These are phyloP conservation scores for Ochropacha duplaris DNA, from an alignment of 2,888 invertebrate genomes.

Conservation along the genomic window DNA sequence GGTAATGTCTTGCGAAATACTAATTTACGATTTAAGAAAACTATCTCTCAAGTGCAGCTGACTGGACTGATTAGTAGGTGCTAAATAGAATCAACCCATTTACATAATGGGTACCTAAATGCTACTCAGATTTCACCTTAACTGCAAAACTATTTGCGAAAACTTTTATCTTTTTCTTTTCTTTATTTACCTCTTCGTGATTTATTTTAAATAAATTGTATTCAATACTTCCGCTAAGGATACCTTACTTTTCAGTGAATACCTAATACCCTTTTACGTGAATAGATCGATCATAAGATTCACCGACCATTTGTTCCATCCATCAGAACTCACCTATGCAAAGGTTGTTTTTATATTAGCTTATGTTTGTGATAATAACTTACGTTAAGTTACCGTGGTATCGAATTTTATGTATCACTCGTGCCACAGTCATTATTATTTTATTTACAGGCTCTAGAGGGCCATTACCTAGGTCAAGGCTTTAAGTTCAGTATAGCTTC, in stretches of 20 bases:
- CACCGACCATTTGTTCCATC: constrained; percentile 23
- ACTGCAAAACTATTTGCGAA: too few species aligned
- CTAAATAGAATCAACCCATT: too few species aligned
- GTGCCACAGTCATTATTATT: not conserved
- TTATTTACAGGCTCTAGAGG: not conserved
- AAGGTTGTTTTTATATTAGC: constrained; percentile 8
- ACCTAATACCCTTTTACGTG: constrained; percentile 30
- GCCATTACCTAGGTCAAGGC: not conserved
- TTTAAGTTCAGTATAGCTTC: not conserved
- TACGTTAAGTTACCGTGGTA: not conserved
- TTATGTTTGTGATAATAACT: constrained; percentile 7
- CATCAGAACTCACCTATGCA: constrained; percentile 11
- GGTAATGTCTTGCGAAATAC: too few species aligned
- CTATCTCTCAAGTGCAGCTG: too few species aligned
- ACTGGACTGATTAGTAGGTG: too few species aligned
- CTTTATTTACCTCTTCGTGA: not conserved
- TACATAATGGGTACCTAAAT: too few species aligned
- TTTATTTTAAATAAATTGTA: not conserved
- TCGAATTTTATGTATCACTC: not conserved
- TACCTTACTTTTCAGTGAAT: not conserved
- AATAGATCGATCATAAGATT: constrained; percentile 27
- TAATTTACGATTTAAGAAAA: too few species aligned
- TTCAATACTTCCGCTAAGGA: too few species aligned
- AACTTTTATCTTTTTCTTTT: too few species aligned
- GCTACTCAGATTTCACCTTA: too few species aligned